Conservation (phyloP, 2,113 vertebrate species). For the Panthera uncia region DNA sequence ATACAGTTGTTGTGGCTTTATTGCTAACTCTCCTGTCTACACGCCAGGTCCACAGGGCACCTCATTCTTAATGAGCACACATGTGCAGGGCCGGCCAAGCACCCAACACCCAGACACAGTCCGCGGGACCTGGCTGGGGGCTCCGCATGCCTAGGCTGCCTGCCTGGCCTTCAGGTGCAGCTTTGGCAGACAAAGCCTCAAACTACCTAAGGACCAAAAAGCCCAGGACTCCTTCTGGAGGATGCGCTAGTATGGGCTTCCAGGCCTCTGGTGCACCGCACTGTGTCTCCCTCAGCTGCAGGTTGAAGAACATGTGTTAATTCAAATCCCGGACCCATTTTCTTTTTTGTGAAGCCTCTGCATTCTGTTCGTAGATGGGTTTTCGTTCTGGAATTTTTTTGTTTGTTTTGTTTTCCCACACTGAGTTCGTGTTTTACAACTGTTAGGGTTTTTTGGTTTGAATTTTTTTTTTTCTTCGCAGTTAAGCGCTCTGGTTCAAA, state of each 20-base stretch:
- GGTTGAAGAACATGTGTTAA: conserved; percentile 48
- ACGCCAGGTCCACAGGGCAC: conserved; percentile 52
- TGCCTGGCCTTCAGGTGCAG: background rate
- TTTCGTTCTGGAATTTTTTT: conserved; percentile 47
- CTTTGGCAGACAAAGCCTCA: conserved; percentile 68
- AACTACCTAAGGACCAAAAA: conserved; percentile 73
- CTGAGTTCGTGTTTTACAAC: conserved; percentile 59
- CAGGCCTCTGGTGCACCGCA: conserved; percentile 49
- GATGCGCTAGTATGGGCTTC: background rate
- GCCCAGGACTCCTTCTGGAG: background rate
- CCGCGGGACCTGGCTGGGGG: background rate
- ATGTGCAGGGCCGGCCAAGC: background rate
- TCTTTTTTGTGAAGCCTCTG: conserved; percentile 5
- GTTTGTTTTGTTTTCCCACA: background rate
- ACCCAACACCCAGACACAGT: background rate
- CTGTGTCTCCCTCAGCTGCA: conserved; percentile 59
- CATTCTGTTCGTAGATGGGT: conserved; percentile 53
- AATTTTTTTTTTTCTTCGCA: conserved; percentile 45
- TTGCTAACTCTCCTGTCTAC: conserved; percentile 20
- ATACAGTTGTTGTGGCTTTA: conserved; percentile 56
- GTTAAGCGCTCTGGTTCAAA: conserved; percentile 73
- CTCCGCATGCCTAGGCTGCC: fast-evolving
- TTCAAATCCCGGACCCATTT: conserved; percentile 28
- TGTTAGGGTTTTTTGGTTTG: conserved; percentile 12
- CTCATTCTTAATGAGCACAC: conserved; percentile 25